Percentiles rank a stretch among this genome's conserved stretches.
These are phyloP conservation scores for Eupelmus urozonus DNA, from an alignment of 2,888 invertebrate genomes.

Conservation along the genomic window DNA sequence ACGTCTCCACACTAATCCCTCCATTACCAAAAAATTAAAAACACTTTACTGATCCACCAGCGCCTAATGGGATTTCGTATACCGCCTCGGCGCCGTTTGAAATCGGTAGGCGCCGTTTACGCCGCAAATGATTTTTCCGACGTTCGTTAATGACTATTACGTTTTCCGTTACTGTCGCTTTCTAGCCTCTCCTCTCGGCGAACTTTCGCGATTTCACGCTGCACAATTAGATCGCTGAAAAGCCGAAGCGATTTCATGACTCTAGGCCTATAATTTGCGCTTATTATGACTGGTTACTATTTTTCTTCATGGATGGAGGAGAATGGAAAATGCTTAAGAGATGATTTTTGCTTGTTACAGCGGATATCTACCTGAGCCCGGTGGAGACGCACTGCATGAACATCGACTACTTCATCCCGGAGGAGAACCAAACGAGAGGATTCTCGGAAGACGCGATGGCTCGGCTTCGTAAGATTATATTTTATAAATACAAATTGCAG, in stretches of 20 bases:
- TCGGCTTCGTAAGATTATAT: slow-evolving; percentile 88
- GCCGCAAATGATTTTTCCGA: slow-evolving; percentile 25
- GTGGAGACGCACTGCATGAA: slow-evolving; percentile 97
- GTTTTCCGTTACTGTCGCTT: slow-evolving; percentile 43
- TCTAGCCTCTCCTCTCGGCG: background rate
- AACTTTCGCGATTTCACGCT: slow-evolving; percentile 53
- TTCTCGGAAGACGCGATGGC: slow-evolving; percentile 91
- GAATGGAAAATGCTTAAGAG: no score
- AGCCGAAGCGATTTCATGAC: no score
- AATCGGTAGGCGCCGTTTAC: background rate
- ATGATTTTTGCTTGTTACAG: slow-evolving; percentile 77
- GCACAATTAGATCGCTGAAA: background rate
- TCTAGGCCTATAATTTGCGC: no score
- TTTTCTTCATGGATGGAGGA: no score
- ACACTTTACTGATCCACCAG: background rate
- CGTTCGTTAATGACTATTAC: slow-evolving; percentile 13
- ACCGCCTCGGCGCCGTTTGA: background rate
- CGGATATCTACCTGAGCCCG: slow-evolving; percentile 92
- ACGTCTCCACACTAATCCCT: background rate
- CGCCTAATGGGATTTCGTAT: background rate
- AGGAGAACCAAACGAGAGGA: slow-evolving; percentile 88
- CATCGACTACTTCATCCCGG: slow-evolving; percentile 95
- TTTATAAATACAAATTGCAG: no score
- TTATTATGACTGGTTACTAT: no score
- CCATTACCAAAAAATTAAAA: background rate